Evolutionary conservation across 2,113 vertebrate genomes (phyloP).

Genomic region (Pristiophorus japonicus): DNA sequence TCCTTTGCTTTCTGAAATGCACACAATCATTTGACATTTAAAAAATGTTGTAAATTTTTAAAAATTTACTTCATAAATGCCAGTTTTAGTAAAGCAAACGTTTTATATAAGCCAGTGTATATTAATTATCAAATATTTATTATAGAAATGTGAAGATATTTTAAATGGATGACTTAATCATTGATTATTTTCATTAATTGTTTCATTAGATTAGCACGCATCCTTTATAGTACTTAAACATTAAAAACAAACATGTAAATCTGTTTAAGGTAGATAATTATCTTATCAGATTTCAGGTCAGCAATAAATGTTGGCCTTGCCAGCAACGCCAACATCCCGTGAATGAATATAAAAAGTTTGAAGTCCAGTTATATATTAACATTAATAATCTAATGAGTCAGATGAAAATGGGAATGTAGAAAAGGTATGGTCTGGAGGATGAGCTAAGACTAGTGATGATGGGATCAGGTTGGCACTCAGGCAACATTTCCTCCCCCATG

Average conservation of each 20-base stretch:
- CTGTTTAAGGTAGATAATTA: background rate
- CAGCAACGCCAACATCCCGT: too few relatives aligned
- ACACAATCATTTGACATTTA: background rate
- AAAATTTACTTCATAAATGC: background rate
- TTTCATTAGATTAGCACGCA: background rate
- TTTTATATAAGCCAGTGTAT: background rate
- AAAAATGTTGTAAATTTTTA: background rate
- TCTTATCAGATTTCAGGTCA: background rate
- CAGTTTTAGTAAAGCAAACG: background rate
- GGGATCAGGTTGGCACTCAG: background rate
- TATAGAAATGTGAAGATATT: background rate
- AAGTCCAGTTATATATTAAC: background rate
- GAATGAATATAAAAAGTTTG: too few relatives aligned
- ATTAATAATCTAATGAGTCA: background rate
- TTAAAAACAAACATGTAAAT: background rate
- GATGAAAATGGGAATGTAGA: background rate
- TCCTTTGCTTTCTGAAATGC: background rate
- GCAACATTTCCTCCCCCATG: background rate
- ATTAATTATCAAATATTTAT: background rate
- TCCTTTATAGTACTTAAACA: background rate
- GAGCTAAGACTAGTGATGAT: background rate
- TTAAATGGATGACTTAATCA: background rate
- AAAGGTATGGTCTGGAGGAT: background rate
- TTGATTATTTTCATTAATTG: background rate
- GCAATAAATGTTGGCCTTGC: too few relatives aligned